Conservation (phyloP, 2,113 vertebrate genomes). For the Nothobranchius kuhntae region DNA sequence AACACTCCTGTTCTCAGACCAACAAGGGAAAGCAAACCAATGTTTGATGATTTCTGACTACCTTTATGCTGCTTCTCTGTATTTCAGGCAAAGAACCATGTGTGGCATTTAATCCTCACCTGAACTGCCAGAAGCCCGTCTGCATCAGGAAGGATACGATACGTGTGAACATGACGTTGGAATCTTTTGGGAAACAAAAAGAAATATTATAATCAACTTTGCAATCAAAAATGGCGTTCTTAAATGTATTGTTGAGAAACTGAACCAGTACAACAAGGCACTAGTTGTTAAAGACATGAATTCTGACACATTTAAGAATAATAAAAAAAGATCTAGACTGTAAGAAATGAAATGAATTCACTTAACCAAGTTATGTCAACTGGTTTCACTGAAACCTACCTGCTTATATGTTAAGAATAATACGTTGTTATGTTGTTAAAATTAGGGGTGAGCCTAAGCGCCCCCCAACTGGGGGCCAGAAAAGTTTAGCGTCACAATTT, state of each 20-base stretch:
- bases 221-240: conserved; percentile 4
- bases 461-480: too few relatives aligned
- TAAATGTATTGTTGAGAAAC: conserved; percentile 16
- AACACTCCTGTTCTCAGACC: conserved; percentile 57
- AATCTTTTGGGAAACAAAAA: conserved; percentile 74
- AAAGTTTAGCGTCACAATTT: too few relatives aligned
- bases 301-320: neutral
- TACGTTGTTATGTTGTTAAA: too few relatives aligned
- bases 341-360: too few relatives aligned
- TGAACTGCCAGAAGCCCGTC: conserved; percentile 87
- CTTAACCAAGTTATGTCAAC: too few relatives aligned
- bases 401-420: too few relatives aligned
- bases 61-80: neutral
- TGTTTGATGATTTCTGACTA: conserved; percentile 21
- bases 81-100: neutral
- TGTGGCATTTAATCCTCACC: conserved; percentile 68
- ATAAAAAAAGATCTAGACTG: too few relatives aligned
- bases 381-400: too few relatives aligned
- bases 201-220: neutral
- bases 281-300: conserved; percentile 25
- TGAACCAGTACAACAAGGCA: conserved; percentile 1
- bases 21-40: conserved; percentile 44
- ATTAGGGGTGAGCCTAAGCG: too few relatives aligned
- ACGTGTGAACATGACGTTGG: conserved; percentile 86
- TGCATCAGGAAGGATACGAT: conserved; percentile 85